A percentile compares a stretch with the other conserved stretches of the same genome.
phyloP scores from a whole-genome alignment of 1,140 invertebrate species.

The Parasteatoda tepidariorum region DNA sequence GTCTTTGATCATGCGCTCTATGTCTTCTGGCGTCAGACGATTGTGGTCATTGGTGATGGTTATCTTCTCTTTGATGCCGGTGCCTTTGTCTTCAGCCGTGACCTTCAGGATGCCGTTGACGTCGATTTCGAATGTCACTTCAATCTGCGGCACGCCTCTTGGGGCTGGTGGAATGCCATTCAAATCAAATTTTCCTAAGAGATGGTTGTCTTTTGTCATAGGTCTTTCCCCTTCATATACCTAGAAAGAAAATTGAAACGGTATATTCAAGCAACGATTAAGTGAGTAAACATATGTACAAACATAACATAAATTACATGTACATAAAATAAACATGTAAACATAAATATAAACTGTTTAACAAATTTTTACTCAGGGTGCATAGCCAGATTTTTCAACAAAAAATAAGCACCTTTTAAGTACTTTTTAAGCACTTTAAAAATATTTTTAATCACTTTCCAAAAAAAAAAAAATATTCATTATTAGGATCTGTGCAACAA shows the following conservation, averaged over 20 bases:
- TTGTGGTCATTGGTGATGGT: constrained; percentile 99
- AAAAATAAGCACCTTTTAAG: too few species aligned
- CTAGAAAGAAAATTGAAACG: constrained; percentile 62
- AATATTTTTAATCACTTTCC: too few species aligned
- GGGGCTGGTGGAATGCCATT: constrained; percentile 98
- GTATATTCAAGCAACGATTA: too few species aligned
- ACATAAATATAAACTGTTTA: too few species aligned
- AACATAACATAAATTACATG: background rate
- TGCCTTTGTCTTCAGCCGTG: constrained; percentile 99
- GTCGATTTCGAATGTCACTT: constrained; percentile 99
- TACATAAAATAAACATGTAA: background rate
- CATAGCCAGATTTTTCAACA: too few species aligned
- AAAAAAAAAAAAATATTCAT: too few species aligned
- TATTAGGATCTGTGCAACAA: too few species aligned
- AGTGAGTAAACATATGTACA: background rate
- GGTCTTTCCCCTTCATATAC: constrained; percentile 98
- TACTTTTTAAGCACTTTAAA: too few species aligned
- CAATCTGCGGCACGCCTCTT: constrained; percentile 84
- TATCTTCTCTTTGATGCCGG: constrained; percentile 98
- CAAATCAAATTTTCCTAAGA: constrained; percentile 97
- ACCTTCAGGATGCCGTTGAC: constrained; percentile 97
- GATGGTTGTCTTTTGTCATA: constrained; percentile 99
- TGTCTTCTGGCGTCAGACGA: constrained; percentile 96
- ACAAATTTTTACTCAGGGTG: too few species aligned
- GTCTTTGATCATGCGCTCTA: constrained; percentile 98